Evolutionary conservation across 2,888 invertebrate genomes (phyloP).

Genomic region (Megamerina dolium): DNA sequence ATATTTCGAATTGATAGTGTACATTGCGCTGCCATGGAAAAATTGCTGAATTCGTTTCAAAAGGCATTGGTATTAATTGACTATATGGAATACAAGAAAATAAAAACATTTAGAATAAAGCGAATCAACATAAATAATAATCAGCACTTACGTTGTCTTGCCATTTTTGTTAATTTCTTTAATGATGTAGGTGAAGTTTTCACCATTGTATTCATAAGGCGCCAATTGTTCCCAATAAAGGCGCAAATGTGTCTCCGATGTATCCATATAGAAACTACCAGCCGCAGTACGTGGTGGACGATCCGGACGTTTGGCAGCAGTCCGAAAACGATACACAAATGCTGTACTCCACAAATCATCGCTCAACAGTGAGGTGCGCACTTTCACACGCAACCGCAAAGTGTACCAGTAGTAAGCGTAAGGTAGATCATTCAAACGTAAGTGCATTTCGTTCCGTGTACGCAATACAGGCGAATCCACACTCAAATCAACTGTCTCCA

Average conservation of each 20-base stretch:
- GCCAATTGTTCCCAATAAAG: slow-evolving; percentile 76
- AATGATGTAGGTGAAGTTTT: slow-evolving; percentile 65
- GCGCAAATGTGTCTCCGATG: slow-evolving; percentile 57
- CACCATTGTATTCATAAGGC: slow-evolving; percentile 64
- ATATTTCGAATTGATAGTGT: slow-evolving; percentile 32
- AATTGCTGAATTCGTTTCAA: slow-evolving; percentile 33
- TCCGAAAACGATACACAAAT: slow-evolving; percentile 56
- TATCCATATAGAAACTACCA: slow-evolving; percentile 69
- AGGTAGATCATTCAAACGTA: slow-evolving; percentile 34
- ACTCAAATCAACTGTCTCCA: slow-evolving; percentile 14
- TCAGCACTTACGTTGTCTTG: slow-evolving; percentile 28
- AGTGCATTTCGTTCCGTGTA: slow-evolving; percentile 24
- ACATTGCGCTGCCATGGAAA: slow-evolving; percentile 28
- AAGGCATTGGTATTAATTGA: slow-evolving; percentile 17
- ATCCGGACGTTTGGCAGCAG: slow-evolving; percentile 53
- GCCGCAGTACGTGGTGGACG: slow-evolving; percentile 63
- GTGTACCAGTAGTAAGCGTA: slow-evolving; percentile 55
- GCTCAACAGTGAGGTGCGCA: slow-evolving; percentile 52
- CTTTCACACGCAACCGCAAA: slow-evolving; percentile 57
- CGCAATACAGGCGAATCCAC: slow-evolving; percentile 11
- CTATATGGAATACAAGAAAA: too few relatives aligned
- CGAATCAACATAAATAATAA: slow-evolving; percentile 23
- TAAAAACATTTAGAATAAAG: too few relatives aligned
- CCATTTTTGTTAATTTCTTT: slow-evolving; percentile 37
- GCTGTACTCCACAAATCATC: slow-evolving; percentile 66